Evolutionary conservation across 2,888 invertebrate genomes (phyloP).

Genomic region (Sesia bembeciformis): DNA sequence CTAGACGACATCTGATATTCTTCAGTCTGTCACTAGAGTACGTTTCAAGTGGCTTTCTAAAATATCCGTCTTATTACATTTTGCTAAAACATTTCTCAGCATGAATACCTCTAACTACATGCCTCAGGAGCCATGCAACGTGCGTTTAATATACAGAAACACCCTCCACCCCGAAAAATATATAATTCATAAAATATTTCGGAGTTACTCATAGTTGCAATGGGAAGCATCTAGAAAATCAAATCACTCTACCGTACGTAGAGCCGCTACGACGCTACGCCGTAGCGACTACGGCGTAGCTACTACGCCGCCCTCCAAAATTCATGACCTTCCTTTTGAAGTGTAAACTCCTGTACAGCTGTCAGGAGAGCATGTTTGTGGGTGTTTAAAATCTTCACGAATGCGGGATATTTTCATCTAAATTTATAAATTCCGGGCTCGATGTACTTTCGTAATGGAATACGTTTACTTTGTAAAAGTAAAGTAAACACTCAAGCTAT

Average conservation of each 20-base stretch:
- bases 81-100: not conserved
- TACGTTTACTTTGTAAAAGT: not conserved
- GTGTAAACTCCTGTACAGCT: conserved; percentile 31
- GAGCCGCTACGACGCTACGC: conserved; percentile 18
- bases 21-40: too few species aligned
- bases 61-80: too few species aligned
- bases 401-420: conserved; percentile 17
- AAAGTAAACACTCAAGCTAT: not conserved
- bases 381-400: conserved; percentile 24
- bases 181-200: not conserved
- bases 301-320: conserved; percentile 30
- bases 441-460: not conserved
- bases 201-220: not conserved
- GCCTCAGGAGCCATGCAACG: not conserved
- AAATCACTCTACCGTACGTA: conserved; percentile 7
- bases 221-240: conserved; percentile 2
- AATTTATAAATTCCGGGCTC: conserved; percentile 4
- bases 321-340: conserved; percentile 47
- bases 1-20: too few species aligned
- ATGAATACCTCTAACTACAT: not conserved
- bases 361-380: conserved; percentile 39
- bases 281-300: conserved; percentile 15
- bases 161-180: not conserved
- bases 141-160: not conserved
- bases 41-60: too few species aligned